A percentile compares a stretch with the other conserved stretches of the same genome.
These are phyloP conservation scores for Bungarus multicinctus DNA, from an alignment of 2,113 vertebrate species.

Conservation along the genomic window DNA sequence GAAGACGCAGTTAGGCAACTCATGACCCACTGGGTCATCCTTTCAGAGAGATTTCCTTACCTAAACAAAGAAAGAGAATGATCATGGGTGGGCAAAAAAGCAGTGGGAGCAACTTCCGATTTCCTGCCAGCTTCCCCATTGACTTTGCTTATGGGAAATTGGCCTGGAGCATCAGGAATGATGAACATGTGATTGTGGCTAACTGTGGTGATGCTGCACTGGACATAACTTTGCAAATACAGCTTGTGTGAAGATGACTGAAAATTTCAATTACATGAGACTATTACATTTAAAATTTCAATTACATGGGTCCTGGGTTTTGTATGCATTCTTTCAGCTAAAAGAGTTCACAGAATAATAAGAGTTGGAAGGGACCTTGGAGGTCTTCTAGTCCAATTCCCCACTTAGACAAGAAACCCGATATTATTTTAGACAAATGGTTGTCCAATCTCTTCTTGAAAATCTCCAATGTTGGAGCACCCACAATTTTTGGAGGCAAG, in stretches of 20 bases:
- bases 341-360: background rate
- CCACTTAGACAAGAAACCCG: background rate
- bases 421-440: background rate
- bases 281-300: too few species aligned
- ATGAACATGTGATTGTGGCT: background rate
- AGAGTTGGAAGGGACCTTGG: background rate
- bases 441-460: background rate
- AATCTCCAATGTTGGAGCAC: background rate
- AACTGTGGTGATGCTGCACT: background rate
- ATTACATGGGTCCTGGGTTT: background rate
- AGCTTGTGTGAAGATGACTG: background rate
- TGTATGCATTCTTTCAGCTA: background rate
- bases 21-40: background rate
- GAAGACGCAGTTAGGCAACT: constrained; percentile 35
- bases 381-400: background rate
- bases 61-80: background rate
- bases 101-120: background rate
- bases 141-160: background rate
- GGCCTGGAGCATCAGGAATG: background rate
- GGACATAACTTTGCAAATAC: background rate
- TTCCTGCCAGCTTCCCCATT: background rate
- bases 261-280: background rate
- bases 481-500: background rate
- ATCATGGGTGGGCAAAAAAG: background rate
- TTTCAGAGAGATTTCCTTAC: background rate